These are phyloP conservation scores for Plutella xylostella DNA, from an alignment of 2,888 invertebrate genomes.

Conservation along the genomic window DNA sequence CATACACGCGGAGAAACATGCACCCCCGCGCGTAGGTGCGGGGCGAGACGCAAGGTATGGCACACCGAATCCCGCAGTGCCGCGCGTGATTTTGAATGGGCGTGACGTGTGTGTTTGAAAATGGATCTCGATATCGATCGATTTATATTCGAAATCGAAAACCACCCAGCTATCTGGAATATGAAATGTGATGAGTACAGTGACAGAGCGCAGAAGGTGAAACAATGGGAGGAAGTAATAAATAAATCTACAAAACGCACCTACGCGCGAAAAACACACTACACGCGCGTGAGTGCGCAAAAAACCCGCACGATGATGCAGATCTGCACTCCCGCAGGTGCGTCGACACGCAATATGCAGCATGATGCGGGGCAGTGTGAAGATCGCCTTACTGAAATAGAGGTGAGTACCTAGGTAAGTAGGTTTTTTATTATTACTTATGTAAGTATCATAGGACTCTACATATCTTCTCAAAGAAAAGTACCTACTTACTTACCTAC, in stretches of 20 bases:
- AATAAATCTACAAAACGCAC: constrained; percentile 11
- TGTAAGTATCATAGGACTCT: no score
- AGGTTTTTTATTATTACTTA: no score
- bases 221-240: constrained; percentile 13
- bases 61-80: background rate
- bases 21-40: constrained; percentile 4
- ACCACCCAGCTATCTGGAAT: constrained; percentile 12
- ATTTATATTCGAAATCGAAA: constrained; percentile 14
- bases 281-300: no score
- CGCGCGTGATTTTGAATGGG: background rate
- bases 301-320: no score
- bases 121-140: constrained; percentile 12
- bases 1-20: constrained; percentile 1
- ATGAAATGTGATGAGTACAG: constrained; percentile 13
- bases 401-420: no score
- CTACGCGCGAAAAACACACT: no score
- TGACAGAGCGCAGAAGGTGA: constrained; percentile 10
- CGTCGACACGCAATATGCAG: no score
- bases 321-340: no score
- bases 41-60: background rate
- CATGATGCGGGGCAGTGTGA: no score
- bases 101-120: background rate
- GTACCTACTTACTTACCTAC: no score
- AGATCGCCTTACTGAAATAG: no score
- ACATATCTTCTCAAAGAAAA: no score